Conservation (phyloP, 1,140 invertebrate genomes). For the Steinernema feltiae region DNA sequence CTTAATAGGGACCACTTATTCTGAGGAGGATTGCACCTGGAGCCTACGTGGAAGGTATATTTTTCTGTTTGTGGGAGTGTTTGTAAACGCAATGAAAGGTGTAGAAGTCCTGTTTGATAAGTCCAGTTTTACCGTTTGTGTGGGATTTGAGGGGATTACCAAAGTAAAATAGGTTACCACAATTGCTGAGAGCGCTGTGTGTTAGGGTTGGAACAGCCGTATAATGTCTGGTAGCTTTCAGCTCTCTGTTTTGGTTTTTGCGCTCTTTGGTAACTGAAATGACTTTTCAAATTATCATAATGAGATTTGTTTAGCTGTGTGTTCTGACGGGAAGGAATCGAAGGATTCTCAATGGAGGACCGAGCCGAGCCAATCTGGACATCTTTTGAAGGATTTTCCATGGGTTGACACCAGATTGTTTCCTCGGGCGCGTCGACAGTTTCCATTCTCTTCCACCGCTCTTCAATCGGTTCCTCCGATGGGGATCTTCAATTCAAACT, state of each 20-base stretch:
- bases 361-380: too few species aligned
- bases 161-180: not conserved
- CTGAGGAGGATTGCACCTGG: not conserved
- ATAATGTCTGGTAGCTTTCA: too few species aligned
- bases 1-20: not conserved
- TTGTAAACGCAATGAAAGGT: not conserved
- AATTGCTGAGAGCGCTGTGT: too few species aligned
- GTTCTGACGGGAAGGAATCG: too few species aligned
- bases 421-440: not conserved
- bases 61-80: not conserved
- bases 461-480: not conserved
- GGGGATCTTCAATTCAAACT: not conserved
- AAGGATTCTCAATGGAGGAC: too few species aligned
- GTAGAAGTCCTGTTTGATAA: not conserved
- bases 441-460: not conserved
- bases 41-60: not conserved
- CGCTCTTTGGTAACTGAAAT: too few species aligned
- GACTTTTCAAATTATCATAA: too few species aligned
- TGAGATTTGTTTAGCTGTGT: too few species aligned
- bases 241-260: too few species aligned
- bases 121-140: not conserved
- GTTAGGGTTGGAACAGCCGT: too few species aligned
- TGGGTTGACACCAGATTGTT: too few species aligned
- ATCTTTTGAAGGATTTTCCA: too few species aligned
- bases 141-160: not conserved